Percentiles rank a stretch among this genome's conserved stretches.
phyloP scores from a whole-genome alignment of 1,140 invertebrate species.

The Drosophila ambigua region DNA sequence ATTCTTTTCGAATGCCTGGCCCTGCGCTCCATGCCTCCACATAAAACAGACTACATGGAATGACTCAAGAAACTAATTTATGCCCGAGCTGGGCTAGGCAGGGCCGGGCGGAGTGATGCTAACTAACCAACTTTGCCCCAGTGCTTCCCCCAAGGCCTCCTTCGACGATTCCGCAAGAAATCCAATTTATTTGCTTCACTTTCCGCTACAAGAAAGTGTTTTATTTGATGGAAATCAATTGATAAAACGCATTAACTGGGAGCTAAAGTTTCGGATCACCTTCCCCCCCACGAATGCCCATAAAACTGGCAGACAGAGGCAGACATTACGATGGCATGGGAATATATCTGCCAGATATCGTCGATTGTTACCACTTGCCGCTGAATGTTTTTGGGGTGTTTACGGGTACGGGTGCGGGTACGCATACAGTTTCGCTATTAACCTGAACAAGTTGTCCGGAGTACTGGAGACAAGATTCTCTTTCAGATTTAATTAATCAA shows the following conservation, averaged over 20 bases:
- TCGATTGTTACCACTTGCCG: conserved; percentile 38
- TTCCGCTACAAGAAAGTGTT: conserved; percentile 70
- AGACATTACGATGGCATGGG: not conserved
- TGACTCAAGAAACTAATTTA: conserved; percentile 66
- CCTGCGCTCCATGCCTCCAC: conserved; percentile 19
- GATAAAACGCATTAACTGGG: conserved; percentile 78
- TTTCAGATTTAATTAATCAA: conserved; percentile 74
- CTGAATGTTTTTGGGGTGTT: too few species aligned
- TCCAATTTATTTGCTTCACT: conserved; percentile 77
- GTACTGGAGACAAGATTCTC: conserved; percentile 59
- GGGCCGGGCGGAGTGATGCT: conserved; percentile 11
- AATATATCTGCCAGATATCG: conserved; percentile 41
- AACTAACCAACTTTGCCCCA: conserved; percentile 61
- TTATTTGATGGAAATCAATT: conserved; percentile 80
- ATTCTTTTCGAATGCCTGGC: conserved; percentile 34
- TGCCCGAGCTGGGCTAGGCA: conserved; percentile 33
- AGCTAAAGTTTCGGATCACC: conserved; percentile 57
- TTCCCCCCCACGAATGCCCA: conserved; percentile 27
- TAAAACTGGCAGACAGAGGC: conserved; percentile 40
- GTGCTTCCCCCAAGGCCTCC: not conserved
- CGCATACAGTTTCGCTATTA: conserved; percentile 26
- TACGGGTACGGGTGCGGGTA: not conserved
- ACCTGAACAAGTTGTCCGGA: conserved; percentile 38
- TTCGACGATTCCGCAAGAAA: conserved; percentile 27
- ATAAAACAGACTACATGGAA: conserved; percentile 42